Evolutionary conservation across 2,113 vertebrate genomes (phyloP).

Genomic region (Columbina picui): DNA sequence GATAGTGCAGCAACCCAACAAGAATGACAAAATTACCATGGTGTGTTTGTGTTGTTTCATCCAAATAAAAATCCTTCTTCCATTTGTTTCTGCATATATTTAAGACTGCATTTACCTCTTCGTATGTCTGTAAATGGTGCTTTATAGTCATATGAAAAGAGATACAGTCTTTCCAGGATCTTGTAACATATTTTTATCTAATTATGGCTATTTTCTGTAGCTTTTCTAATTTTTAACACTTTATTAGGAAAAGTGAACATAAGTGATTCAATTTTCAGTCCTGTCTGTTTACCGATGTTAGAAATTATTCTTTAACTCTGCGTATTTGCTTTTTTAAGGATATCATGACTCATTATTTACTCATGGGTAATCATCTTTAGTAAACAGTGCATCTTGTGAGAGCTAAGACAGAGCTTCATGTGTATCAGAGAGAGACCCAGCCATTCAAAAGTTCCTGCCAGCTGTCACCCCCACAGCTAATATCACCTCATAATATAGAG

Average conservation of each 20-base stretch:
- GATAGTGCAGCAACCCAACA: background rate
- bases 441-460: background rate
- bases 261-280: constrained; percentile 23
- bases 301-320: constrained; percentile 61
- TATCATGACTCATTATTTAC: constrained; percentile 68
- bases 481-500: background rate
- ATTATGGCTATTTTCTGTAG: background rate
- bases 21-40: background rate
- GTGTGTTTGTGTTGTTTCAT: background rate
- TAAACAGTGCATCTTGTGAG: constrained; percentile 55
- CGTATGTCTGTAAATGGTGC: background rate
- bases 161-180: background rate
- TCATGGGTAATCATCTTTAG: constrained; percentile 49
- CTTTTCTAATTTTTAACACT: background rate
- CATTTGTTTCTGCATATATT: background rate
- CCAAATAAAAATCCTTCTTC: background rate
- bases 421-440: constrained; percentile 35
- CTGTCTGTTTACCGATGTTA: background rate
- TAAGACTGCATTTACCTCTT: background rate
- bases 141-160: background rate
- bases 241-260: background rate
- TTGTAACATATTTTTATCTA: background rate
- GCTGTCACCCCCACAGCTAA: constrained; percentile 14
- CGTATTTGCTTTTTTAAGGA: constrained; percentile 59
- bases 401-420: constrained; percentile 30